Percentiles rank a stretch among this genome's conserved stretches.
phyloP scores from a whole-genome alignment of 1,140 invertebrate species.

The Dysdera silvatica region DNA sequence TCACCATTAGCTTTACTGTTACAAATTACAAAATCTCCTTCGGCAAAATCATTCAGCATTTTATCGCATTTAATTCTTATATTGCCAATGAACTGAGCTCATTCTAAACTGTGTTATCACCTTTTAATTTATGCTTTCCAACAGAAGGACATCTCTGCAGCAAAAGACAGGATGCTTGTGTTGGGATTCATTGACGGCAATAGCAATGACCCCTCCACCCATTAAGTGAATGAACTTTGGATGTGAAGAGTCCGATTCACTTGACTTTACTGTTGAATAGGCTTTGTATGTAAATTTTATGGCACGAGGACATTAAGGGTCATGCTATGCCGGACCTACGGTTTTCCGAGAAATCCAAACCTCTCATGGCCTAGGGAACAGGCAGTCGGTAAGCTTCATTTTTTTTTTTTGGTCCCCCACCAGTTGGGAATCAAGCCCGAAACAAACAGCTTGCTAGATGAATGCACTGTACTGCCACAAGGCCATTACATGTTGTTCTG shows the following conservation, averaged over 20 bases:
- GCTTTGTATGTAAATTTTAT: constrained; percentile 77
- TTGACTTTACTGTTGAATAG: constrained; percentile 18
- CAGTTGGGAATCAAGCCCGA: too few relatives aligned
- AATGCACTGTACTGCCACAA: constrained; percentile 88
- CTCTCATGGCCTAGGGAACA: constrained; percentile 93
- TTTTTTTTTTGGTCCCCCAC: too few relatives aligned
- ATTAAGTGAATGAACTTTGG: constrained; percentile 17
- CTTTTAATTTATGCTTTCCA: constrained; percentile 20
- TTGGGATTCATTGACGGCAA: constrained; percentile 24
- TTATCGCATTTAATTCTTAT: constrained; percentile 93
- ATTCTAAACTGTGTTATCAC: constrained; percentile 22
- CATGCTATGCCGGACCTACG: constrained; percentile 81
- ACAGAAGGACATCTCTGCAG: constrained; percentile 12
- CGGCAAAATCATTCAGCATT: constrained; percentile 83
- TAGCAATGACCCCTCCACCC: not conserved
- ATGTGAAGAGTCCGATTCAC: constrained; percentile 18
- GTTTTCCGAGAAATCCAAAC: constrained; percentile 93
- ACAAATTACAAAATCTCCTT: constrained; percentile 95
- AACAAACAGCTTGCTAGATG: too few relatives aligned
- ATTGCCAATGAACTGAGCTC: constrained; percentile 90
- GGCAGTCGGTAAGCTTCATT: too few relatives aligned
- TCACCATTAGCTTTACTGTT: constrained; percentile 98
- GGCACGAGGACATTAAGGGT: constrained; percentile 88
- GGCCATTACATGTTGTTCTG: constrained; percentile 51
- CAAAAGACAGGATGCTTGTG: constrained; percentile 15